Evolutionary conservation across 2,888 invertebrate species (phyloP).

Genomic region (Macroteleia sp.): DNA sequence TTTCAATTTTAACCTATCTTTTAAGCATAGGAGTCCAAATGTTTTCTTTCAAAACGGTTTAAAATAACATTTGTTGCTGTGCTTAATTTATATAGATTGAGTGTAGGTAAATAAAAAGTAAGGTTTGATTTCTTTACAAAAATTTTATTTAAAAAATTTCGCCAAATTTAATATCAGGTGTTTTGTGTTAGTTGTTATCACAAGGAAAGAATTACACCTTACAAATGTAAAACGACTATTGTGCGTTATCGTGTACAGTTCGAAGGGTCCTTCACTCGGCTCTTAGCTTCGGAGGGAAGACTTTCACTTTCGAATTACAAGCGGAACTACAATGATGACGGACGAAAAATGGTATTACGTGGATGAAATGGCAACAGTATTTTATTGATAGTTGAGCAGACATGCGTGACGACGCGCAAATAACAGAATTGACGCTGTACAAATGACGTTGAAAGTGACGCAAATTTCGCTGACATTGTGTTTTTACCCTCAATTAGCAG

Average conservation of each 20-base stretch:
- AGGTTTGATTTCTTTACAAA: too few relatives aligned
- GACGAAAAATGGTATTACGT: constrained; percentile 52
- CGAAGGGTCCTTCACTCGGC: constrained; percentile 16
- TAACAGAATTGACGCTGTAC: constrained; percentile 36
- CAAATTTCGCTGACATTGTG: constrained; percentile 43
- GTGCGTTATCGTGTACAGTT: constrained; percentile 12
- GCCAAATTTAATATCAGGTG: background rate
- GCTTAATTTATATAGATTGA: too few relatives aligned
- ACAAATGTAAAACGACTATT: background rate
- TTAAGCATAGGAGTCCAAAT: too few relatives aligned
- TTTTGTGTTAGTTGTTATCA: constrained; percentile 1
- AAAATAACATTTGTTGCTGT: too few relatives aligned
- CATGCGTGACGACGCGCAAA: constrained; percentile 58
- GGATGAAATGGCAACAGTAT: constrained; percentile 66
- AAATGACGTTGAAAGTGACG: constrained; percentile 57
- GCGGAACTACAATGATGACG: constrained; percentile 58
- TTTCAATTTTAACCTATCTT: too few relatives aligned
- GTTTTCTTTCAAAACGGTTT: too few relatives aligned
- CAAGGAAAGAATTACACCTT: background rate
- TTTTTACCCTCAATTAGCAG: constrained; percentile 16
- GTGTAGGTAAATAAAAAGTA: too few relatives aligned
- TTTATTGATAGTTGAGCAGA: constrained; percentile 66
- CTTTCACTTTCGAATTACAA: constrained; percentile 57
- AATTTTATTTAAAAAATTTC: constrained; percentile 10
- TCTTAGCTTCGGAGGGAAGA: constrained; percentile 29